A percentile compares a stretch with the other conserved stretches of the same genome.
These are phyloP conservation scores for Eumerus sabulonum DNA, from an alignment of 2,888 invertebrate genomes.

Conservation along the genomic window DNA sequence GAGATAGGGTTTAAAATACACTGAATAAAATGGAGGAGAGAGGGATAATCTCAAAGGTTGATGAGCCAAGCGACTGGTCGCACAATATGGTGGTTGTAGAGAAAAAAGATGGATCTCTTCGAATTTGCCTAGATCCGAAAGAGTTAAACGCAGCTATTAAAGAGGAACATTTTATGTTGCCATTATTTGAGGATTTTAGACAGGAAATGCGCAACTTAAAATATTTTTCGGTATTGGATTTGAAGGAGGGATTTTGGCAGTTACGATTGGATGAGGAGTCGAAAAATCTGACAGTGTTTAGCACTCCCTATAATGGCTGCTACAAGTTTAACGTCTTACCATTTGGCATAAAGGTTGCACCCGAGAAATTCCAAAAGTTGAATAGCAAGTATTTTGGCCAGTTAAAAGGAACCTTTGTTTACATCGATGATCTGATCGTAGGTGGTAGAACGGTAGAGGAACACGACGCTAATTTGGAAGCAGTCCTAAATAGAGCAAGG, in stretches of 20 bases:
- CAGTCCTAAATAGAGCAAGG: background rate
- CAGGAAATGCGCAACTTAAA: background rate
- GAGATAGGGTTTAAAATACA: too few relatives aligned
- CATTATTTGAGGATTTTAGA: slow-evolving; percentile 10
- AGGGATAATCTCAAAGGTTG: too few relatives aligned
- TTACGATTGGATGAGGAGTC: background rate
- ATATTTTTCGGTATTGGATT: background rate
- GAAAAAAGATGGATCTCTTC: background rate
- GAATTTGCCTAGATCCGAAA: slow-evolving; percentile 2
- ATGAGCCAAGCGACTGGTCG: too few relatives aligned
- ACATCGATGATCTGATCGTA: too few relatives aligned
- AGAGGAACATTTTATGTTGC: slow-evolving; percentile 6
- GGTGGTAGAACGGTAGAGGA: too few relatives aligned
- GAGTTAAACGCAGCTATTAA: slow-evolving; percentile 4
- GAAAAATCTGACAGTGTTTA: too few relatives aligned
- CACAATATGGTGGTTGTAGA: background rate
- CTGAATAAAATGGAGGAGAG: too few relatives aligned
- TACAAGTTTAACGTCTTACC: slow-evolving; percentile 13
- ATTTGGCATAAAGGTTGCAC: background rate
- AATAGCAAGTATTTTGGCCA: slow-evolving; percentile 32
- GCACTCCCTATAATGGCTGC: too few relatives aligned
- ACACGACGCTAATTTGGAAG: background rate
- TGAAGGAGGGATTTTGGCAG: too few relatives aligned
- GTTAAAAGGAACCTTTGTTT: slow-evolving; percentile 15
- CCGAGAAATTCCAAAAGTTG: slow-evolving; percentile 29